A percentile compares a stretch with the other conserved stretches of the same genome.
phyloP scores from a whole-genome alignment of 2,797 vertebrate genomes.

The Siniperca undulata region DNA sequence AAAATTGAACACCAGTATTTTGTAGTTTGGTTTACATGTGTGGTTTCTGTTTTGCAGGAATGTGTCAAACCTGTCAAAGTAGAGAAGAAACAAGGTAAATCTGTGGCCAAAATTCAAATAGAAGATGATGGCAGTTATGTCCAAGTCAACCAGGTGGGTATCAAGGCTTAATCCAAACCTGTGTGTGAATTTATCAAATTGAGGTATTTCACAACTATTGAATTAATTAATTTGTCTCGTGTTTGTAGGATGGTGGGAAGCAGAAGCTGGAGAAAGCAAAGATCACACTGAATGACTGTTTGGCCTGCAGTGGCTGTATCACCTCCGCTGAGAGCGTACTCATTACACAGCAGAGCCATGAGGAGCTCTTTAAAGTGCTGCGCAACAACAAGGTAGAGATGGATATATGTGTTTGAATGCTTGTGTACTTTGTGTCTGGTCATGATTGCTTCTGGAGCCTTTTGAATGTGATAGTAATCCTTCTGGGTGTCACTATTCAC shows the following conservation, averaged over 20 bases:
- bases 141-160: slow-evolving; percentile 89
- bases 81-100: slow-evolving; percentile 89
- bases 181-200: slow-evolving; percentile 6
- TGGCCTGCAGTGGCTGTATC: slow-evolving; percentile 97
- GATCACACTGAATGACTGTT: slow-evolving; percentile 94
- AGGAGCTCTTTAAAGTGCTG: slow-evolving; percentile 90
- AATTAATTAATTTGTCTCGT: background rate
- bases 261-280: slow-evolving; percentile 93
- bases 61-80: slow-evolving; percentile 95
- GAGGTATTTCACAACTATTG: rapidly evolving
- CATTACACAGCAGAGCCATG: slow-evolving; percentile 94
- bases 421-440: background rate
- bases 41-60: slow-evolving; percentile 82
- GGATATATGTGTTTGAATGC: background rate
- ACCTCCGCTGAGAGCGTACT: slow-evolving; percentile 96
- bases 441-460: background rate
- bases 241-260: slow-evolving; percentile 88
- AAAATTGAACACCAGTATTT: background rate
- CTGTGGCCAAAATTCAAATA: slow-evolving; percentile 92
- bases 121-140: slow-evolving; percentile 95
- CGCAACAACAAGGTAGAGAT: slow-evolving; percentile 87
- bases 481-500: background rate
- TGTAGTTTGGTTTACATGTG: background rate
- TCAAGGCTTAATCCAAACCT: background rate
- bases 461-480: background rate